Evolutionary conservation across 1,140 invertebrate species (phyloP).

Genomic region (Thereuonema tuberculata): DNA sequence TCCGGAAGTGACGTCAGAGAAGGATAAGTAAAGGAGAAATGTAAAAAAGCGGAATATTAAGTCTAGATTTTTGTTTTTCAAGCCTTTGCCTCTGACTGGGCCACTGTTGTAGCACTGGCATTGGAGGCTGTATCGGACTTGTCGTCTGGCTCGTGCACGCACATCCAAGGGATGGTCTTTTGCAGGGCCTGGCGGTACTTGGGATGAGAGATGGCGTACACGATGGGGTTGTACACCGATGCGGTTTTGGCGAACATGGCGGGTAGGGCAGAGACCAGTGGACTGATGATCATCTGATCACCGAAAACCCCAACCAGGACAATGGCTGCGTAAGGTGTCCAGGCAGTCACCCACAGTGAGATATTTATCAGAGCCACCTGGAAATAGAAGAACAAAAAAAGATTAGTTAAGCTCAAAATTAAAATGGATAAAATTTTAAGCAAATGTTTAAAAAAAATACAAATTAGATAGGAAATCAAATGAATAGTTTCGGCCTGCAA

Average conservation of each 20-base stretch:
- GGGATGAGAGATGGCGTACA: slow-evolving; percentile 27
- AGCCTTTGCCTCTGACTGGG: background rate
- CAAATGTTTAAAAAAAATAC: too few species aligned
- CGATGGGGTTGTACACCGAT: slow-evolving; percentile 31
- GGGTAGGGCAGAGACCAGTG: slow-evolving; percentile 27
- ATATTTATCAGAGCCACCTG: slow-evolving; percentile 59
- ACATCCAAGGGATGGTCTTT: slow-evolving; percentile 43
- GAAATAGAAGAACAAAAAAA: slow-evolving; percentile 18
- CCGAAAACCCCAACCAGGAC: slow-evolving; percentile 30
- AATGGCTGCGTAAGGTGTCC: slow-evolving; percentile 52
- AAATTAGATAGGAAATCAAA: too few species aligned
- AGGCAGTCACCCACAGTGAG: slow-evolving; percentile 61
- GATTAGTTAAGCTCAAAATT: too few species aligned
- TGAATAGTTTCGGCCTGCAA: too few species aligned
- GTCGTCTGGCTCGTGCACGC: slow-evolving; percentile 40
- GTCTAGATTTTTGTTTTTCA: background rate
- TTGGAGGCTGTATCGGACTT: slow-evolving; percentile 20
- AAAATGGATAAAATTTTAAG: too few species aligned
- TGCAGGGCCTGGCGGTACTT: slow-evolving; percentile 19
- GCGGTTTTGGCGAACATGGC: slow-evolving; percentile 32
- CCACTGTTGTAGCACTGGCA: background rate
- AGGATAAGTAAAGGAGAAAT: too few species aligned
- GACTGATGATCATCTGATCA: slow-evolving; percentile 36
- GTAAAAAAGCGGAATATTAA: background rate
- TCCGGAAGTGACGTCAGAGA: too few species aligned